Conservation (phyloP, 2,888 invertebrate species). For the Mystacides longicornis region DNA sequence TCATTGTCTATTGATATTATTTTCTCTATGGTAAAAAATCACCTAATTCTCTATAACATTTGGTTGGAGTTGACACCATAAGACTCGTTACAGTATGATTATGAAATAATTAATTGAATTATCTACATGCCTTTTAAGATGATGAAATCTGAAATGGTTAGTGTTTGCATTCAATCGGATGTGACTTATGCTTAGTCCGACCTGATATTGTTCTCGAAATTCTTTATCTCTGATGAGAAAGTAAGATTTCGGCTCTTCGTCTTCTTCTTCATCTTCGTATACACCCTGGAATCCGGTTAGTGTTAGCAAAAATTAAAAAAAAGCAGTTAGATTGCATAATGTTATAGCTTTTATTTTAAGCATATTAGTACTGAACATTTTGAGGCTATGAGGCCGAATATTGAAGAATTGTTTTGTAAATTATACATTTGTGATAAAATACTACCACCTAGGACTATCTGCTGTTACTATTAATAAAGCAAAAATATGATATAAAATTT, state of each 20-base stretch:
- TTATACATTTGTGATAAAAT: too few relatives aligned
- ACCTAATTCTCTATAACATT: too few relatives aligned
- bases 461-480: too few relatives aligned
- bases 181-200: slow-evolving; percentile 12
- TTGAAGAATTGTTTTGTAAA: too few relatives aligned
- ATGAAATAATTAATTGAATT: too few relatives aligned
- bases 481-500: too few relatives aligned
- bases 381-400: not conserved
- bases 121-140: not conserved
- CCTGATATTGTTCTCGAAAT: slow-evolving; percentile 38
- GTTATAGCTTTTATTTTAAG: not conserved
- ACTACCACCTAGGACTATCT: not conserved
- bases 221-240: slow-evolving; percentile 45
- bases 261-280: slow-evolving; percentile 17
- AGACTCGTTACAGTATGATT: too few relatives aligned
- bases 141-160: not conserved
- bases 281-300: slow-evolving; percentile 18
- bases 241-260: slow-evolving; percentile 42
- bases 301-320: slow-evolving; percentile 3
- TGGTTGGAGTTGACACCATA: too few relatives aligned
- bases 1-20: too few relatives aligned
- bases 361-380: not conserved
- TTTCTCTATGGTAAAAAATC: too few relatives aligned
- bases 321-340: not conserved
- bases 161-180: not conserved